Percentiles rank a stretch among this genome's conserved stretches.
Conservation (phyloP, 2,113 vertebrate genomes). For the Passer domesticus region DNA sequence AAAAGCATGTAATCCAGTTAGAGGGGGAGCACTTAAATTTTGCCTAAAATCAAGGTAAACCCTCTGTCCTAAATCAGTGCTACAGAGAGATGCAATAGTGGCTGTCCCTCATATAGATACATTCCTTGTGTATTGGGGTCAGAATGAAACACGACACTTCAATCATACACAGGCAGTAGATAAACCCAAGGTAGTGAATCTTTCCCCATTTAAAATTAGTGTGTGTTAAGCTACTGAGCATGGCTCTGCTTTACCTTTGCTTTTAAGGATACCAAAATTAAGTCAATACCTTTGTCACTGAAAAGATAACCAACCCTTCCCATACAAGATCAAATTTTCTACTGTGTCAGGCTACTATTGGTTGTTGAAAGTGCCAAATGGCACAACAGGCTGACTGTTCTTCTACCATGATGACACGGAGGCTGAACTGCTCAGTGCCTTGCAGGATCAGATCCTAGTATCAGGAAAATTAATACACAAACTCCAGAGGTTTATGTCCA, state of each 20-base stretch:
- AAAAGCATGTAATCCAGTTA: not conserved
- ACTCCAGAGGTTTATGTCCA: not conserved
- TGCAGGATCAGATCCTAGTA: not conserved
- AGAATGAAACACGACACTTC: not conserved
- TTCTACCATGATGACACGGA: rapidly evolving
- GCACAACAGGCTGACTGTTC: not conserved
- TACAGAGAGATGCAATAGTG: not conserved
- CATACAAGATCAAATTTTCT: not conserved
- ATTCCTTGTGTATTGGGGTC: not conserved
- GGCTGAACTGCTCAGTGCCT: not conserved
- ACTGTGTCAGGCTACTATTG: not conserved
- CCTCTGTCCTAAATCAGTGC: not conserved
- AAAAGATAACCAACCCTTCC: not conserved
- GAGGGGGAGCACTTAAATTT: not conserved
- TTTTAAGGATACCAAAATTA: not conserved
- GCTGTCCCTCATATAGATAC: not conserved
- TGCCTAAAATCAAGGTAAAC: conserved; percentile 30
- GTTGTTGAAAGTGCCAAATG: not conserved
- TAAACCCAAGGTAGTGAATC: not conserved
- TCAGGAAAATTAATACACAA: not conserved
- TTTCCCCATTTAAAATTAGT: not conserved
- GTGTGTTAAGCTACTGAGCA: not conserved
- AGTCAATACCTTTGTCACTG: not conserved
- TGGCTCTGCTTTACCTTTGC: not conserved
- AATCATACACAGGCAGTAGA: not conserved